Percentiles rank a stretch among this genome's conserved stretches.
phyloP scores from a whole-genome alignment of 2,797 vertebrate genomes.

The Halcyon badia region DNA sequence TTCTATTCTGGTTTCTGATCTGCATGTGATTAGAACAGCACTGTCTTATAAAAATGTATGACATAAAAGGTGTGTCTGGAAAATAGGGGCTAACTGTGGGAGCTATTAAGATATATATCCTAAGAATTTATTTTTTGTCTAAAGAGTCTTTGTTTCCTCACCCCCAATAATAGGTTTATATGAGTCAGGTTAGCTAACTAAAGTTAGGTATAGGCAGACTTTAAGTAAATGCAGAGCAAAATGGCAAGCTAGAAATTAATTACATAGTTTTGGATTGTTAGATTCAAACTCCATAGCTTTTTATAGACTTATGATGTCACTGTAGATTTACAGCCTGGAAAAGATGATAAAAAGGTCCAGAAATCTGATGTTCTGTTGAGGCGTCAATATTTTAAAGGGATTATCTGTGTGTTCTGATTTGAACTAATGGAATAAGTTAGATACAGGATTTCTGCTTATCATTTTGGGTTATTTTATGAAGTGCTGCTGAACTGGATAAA shows the following conservation, averaged over 20 bases:
- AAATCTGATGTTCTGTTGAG: slow-evolving; percentile 1
- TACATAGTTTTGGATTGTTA: neutral
- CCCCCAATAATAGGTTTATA: neutral
- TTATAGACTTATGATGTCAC: neutral
- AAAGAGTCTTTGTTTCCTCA: neutral
- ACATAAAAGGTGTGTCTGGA: neutral
- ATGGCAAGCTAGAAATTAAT: neutral
- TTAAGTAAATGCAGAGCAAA: neutral
- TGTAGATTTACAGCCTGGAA: slow-evolving; percentile 6
- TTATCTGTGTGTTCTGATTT: slow-evolving; percentile 5
- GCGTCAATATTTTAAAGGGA: neutral
- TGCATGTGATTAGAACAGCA: neutral
- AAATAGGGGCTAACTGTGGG: neutral
- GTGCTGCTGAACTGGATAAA: neutral
- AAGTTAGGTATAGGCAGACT: neutral
- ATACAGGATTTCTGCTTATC: neutral
- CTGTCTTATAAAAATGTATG: neutral
- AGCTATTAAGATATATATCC: neutral
- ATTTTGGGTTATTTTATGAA: neutral
- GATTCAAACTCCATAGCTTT: slow-evolving; percentile 9
- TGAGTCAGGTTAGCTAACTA: neutral
- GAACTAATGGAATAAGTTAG: neutral
- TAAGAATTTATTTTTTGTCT: neutral
- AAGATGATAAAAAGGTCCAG: neutral
- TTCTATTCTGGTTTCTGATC: neutral